Evolutionary conservation across 2,888 invertebrate species (phyloP), one percentile per base, ranked within the genome.

Genomic region (Dasypolia templi): DNA sequence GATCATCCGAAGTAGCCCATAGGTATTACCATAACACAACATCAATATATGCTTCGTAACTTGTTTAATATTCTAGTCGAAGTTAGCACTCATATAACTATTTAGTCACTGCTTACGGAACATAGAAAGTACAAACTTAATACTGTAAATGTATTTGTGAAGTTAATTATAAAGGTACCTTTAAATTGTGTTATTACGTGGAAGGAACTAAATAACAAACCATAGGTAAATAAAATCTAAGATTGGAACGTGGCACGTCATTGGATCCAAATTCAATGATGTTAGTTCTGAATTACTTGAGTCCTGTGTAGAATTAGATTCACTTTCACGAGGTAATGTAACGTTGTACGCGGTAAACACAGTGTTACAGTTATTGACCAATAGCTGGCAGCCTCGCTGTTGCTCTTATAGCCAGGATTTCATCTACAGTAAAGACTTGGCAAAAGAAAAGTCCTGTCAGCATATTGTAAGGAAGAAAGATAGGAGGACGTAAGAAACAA

Each of bases 241-340:
- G 53, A 46, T n/a, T n/a, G n/a, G 22, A 44, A 58, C 14, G 44
- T n/a, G 35, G 22, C 35, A 58, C 14, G 44, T n/a, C 29, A 89
- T 71, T 14, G 32, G 7, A 58, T 29, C 29, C 29, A 26, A 39
- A 32, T 39, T 61, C 32, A 17, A 49, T 39, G 46, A 53, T 55
- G 65, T 49, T 42, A 26, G 5, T 14, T 44, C 42, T 63, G 51
- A 61, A 65, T 90, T 89, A 89, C 86, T 74, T 80, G 75, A 89
- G 87, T 89, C 90, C 83, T 82, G 76, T 79, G 81, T 79, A 83
- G 81, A 89, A 92, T 94, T 92, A 83, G 91, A 89, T 89, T 79
- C 92, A 93, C 94, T 94, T 94, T 94, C 94, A 88, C 92, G 19
- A 14, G 6, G 9, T 42, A 56, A 64, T 66, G 46, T n/a, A 42